Conservation (phyloP, 2,888 invertebrate genomes). For the Automeris io region DNA sequence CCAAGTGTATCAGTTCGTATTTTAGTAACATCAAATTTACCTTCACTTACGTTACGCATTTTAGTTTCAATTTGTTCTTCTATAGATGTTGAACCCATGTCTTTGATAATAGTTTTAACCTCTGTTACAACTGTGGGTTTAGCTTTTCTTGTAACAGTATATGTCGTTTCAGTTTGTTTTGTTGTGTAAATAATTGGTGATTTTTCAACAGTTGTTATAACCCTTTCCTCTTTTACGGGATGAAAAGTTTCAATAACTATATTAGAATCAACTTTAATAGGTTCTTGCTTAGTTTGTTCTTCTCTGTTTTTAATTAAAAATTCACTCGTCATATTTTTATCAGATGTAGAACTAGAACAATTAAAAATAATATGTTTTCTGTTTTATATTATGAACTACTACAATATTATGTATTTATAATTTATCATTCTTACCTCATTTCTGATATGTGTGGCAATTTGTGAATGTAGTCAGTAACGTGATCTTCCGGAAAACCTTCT, state of each 20-base stretch:
- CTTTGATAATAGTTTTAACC: slow-evolving; percentile 27
- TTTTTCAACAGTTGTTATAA: slow-evolving; percentile 16
- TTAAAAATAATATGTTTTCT: slow-evolving; percentile 2
- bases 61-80: slow-evolving; percentile 28
- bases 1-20: slow-evolving; percentile 62
- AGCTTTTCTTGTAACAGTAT: slow-evolving; percentile 27
- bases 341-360: slow-evolving; percentile 35
- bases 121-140: slow-evolving; percentile 27
- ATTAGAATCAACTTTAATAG: slow-evolving; percentile 12
- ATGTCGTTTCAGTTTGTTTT: slow-evolving; percentile 37
- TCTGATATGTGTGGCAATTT: slow-evolving; percentile 69
- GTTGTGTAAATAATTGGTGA: slow-evolving; percentile 27
- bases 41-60: slow-evolving; percentile 22
- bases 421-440: slow-evolving; percentile 44
- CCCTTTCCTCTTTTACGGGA: slow-evolving; percentile 21
- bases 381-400: not conserved
- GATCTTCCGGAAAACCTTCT: slow-evolving; percentile 72
- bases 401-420: not conserved
- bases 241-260: slow-evolving; percentile 10
- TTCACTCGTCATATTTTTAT: slow-evolving; percentile 44
- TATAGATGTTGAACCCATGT: slow-evolving; percentile 19
- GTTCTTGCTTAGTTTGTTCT: slow-evolving; percentile 54
- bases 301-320: slow-evolving; percentile 57
- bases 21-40: slow-evolving; percentile 61
- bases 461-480: slow-evolving; percentile 62